Evolutionary conservation across 2,888 invertebrate genomes (phyloP).

Genomic region (Pristionchus japonicus): DNA sequence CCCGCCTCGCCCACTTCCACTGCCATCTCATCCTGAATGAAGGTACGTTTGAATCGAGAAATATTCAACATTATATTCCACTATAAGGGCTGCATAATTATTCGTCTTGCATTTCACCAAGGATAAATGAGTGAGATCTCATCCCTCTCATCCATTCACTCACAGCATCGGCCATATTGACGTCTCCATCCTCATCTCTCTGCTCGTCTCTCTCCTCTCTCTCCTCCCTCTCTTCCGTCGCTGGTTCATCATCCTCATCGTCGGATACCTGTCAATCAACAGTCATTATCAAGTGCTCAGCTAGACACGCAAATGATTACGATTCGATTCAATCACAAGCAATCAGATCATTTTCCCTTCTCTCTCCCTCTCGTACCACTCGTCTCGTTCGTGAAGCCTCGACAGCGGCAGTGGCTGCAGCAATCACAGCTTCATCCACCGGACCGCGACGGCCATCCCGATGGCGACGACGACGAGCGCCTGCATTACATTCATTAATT

Average conservation of each 20-base stretch:
- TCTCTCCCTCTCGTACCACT: background rate
- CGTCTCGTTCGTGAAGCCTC: no score
- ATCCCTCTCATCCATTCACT: no score
- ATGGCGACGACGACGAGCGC: background rate
- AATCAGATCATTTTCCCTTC: background rate
- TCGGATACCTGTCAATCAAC: background rate
- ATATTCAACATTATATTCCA: no score
- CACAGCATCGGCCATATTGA: background rate
- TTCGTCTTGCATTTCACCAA: no score
- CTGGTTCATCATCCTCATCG: background rate
- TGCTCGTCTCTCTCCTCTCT: conserved; percentile 22
- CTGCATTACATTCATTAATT: background rate
- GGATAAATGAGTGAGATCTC: background rate
- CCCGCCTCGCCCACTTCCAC: background rate
- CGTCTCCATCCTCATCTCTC: background rate
- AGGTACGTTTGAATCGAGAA: no score
- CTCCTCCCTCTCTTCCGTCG: no score
- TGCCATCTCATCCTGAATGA: background rate
- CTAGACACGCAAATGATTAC: background rate
- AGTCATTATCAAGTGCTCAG: background rate
- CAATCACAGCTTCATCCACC: background rate
- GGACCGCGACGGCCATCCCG: background rate
- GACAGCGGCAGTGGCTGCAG: background rate
- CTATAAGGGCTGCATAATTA: no score
- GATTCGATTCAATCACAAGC: background rate